Evolutionary conservation across 1,140 invertebrate species (phyloP).

Genomic region (Drosophila sturtevanti): DNA sequence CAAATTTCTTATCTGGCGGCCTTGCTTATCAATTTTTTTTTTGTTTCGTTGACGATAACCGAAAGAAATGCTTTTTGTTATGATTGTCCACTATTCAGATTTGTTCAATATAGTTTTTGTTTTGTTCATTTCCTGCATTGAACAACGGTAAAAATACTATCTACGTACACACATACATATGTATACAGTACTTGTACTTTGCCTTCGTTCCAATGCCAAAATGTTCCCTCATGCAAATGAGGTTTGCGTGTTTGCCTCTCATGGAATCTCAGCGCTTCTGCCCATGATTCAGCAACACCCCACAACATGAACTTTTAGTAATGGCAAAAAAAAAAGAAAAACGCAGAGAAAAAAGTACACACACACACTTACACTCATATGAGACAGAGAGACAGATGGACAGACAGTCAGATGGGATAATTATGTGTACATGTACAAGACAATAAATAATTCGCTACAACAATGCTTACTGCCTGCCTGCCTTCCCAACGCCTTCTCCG

Average conservation of each 20-base stretch:
- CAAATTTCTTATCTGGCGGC: neutral
- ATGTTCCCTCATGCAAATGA: slow-evolving; percentile 49
- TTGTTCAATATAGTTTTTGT: neutral
- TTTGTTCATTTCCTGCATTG: slow-evolving; percentile 26
- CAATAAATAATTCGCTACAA: slow-evolving; percentile 74
- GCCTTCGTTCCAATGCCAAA: slow-evolving; percentile 34
- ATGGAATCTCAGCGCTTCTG: slow-evolving; percentile 24
- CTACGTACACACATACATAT: too few relatives aligned
- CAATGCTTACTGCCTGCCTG: slow-evolving; percentile 33
- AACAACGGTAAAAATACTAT: slow-evolving; percentile 18
- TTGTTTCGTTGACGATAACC: neutral
- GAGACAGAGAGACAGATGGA: slow-evolving; percentile 45
- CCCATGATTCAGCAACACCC: slow-evolving; percentile 41
- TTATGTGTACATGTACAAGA: slow-evolving; percentile 74
- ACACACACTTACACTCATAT: neutral
- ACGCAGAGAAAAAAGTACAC: too few relatives aligned
- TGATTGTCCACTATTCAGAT: slow-evolving; percentile 1
- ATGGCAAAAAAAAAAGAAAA: neutral
- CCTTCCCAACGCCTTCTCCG: neutral
- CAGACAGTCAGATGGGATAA: slow-evolving; percentile 56
- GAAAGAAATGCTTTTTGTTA: slow-evolving; percentile 2
- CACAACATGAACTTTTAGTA: slow-evolving; percentile 73
- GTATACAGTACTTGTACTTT: slow-evolving; percentile 3
- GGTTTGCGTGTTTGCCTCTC: slow-evolving; percentile 40
- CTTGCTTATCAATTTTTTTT: slow-evolving; percentile 1